Conservation (phyloP, 2,888 invertebrate genomes). For the Tetragonisca angustula region DNA sequence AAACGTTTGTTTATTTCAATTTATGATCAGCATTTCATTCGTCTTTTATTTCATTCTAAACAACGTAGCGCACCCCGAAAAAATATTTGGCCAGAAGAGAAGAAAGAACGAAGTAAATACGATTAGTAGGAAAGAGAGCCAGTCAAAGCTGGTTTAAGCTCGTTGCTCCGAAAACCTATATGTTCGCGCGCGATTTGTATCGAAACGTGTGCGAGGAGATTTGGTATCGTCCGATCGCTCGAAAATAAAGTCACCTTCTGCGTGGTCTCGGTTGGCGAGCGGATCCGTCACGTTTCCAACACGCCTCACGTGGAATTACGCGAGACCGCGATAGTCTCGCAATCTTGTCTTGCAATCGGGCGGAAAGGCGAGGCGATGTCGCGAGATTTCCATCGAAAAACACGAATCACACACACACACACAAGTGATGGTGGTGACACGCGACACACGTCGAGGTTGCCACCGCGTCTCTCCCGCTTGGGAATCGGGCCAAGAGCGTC, state of each 20-base stretch:
- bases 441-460: slow-evolving; percentile 10
- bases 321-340: not conserved
- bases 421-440: not conserved
- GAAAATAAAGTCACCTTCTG: slow-evolving; percentile 4
- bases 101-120: no score
- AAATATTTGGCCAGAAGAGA: no score
- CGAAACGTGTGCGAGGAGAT: no score
- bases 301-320: not conserved
- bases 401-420: not conserved
- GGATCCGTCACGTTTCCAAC: slow-evolving; percentile 9
- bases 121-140: no score
- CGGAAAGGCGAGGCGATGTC: not conserved
- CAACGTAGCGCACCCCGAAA: no score
- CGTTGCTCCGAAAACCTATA: no score
- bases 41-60: no score
- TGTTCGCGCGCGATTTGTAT: no score
- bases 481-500: slow-evolving; percentile 81
- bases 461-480: slow-evolving; percentile 61
- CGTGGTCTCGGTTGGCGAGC: not conserved
- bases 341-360: not conserved
- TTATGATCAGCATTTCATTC: no score
- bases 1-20: no score
- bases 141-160: no score
- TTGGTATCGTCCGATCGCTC: not conserved
- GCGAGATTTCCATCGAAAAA: not conserved